Conservation (phyloP, 2,888 invertebrate genomes). For the Athalia rosae region DNA sequence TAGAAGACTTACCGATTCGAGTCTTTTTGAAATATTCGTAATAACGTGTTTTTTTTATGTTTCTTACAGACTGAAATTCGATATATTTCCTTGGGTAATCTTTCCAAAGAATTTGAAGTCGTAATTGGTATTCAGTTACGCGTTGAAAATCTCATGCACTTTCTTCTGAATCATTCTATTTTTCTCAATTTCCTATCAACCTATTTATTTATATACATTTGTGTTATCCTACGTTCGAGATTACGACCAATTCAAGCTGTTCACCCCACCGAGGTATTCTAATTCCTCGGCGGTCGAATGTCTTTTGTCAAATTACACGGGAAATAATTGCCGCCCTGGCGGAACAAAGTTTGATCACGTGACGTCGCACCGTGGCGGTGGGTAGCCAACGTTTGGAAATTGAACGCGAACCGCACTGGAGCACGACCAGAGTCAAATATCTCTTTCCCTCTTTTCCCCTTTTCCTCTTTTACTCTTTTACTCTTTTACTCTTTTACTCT, state of each 20-base stretch:
- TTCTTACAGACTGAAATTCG: too few species aligned
- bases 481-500: slow-evolving; percentile 1
- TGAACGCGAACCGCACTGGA: slow-evolving; percentile 40
- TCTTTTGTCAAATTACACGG: slow-evolving; percentile 43
- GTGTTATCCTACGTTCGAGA: slow-evolving; percentile 4
- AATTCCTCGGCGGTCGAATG: slow-evolving; percentile 39
- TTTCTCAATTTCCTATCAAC: background rate
- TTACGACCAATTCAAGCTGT: slow-evolving; percentile 31
- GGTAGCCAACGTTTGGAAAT: slow-evolving; percentile 35
- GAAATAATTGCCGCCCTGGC: slow-evolving; percentile 40
- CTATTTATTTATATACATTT: background rate
- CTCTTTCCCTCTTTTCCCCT: background rate
- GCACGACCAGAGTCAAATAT: slow-evolving; percentile 41
- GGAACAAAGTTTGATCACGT: slow-evolving; percentile 44
- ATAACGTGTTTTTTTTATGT: too few species aligned
- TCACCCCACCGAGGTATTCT: slow-evolving; percentile 32
- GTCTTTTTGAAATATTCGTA: too few species aligned
- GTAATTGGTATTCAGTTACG: slow-evolving; percentile 38
- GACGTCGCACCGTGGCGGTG: slow-evolving; percentile 39
- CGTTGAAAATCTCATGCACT: slow-evolving; percentile 12
- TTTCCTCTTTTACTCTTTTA: background rate
- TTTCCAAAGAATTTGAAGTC: slow-evolving; percentile 3
- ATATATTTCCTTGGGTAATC: background rate
- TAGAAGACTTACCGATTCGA: too few species aligned
- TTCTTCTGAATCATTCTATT: slow-evolving; percentile 4